Conservation (phyloP, 2,113 vertebrate genomes). For the Phalacrocorax carbo region DNA sequence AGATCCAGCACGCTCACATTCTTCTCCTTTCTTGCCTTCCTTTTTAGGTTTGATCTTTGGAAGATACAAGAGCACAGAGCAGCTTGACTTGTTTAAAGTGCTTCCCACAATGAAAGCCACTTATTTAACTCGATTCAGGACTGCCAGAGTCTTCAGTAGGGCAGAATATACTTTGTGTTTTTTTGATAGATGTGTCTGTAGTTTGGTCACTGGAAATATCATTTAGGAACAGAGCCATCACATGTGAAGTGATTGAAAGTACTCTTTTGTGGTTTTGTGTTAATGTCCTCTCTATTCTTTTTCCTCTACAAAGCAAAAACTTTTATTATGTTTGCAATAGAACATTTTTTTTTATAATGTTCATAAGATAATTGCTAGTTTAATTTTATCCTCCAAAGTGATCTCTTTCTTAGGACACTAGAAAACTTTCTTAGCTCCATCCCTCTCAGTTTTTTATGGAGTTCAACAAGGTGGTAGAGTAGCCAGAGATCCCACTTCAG, state of each 20-base stretch:
- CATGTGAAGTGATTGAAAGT: background rate
- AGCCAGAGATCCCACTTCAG: constrained; percentile 33
- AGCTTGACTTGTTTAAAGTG: background rate
- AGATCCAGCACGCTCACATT: background rate
- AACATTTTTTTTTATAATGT: background rate
- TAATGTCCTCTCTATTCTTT: background rate
- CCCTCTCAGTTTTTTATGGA: background rate
- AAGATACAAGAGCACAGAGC: background rate
- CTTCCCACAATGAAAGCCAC: background rate
- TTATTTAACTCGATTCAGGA: background rate
- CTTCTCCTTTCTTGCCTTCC: background rate
- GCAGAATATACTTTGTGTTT: background rate
- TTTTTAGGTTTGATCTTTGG: background rate
- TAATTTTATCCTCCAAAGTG: background rate
- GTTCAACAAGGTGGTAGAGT: background rate
- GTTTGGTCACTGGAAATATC: background rate
- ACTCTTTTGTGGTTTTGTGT: background rate
- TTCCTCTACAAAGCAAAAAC: background rate
- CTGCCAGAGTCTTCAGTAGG: background rate
- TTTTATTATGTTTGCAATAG: background rate
- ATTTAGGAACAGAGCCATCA: background rate
- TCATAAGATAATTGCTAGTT: background rate
- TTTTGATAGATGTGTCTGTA: background rate
- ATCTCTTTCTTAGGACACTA: background rate
- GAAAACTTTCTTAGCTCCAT: background rate